A percentile compares a stretch with the other conserved stretches of the same genome.
Conservation (phyloP, 1,140 invertebrate genomes). For the Psix sp. region DNA sequence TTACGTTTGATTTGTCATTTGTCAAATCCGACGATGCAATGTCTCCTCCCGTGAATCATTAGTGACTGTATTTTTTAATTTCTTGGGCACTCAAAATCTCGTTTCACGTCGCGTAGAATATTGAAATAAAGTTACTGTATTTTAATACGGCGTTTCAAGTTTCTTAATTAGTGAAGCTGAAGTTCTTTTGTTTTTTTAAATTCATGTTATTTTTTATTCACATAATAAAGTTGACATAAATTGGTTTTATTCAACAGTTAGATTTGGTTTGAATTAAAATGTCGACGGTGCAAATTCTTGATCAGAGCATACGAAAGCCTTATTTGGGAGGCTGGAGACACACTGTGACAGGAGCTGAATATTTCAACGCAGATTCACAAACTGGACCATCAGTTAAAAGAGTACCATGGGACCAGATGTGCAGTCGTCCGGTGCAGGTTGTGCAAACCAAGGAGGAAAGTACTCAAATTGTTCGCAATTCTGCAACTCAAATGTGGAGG, state of each 20-base stretch:
- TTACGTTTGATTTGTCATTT: neutral
- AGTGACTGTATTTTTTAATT: slow-evolving; percentile 39
- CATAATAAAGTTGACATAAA: too few species aligned
- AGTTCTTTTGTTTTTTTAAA: slow-evolving; percentile 23
- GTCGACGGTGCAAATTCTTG: slow-evolving; percentile 76
- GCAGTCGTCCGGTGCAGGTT: slow-evolving; percentile 76
- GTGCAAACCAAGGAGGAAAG: slow-evolving; percentile 57
- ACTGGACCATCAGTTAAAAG: slow-evolving; percentile 79
- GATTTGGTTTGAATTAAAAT: slow-evolving; percentile 9
- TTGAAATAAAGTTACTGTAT: slow-evolving; percentile 51
- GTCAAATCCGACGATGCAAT: slow-evolving; percentile 38
- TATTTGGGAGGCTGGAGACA: slow-evolving; percentile 81
- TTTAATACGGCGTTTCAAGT: slow-evolving; percentile 32
- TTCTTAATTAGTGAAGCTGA: neutral
- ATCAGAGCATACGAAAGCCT: slow-evolving; percentile 79
- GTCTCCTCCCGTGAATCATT: slow-evolving; percentile 29
- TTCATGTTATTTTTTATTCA: slow-evolving; percentile 2
- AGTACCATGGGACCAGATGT: slow-evolving; percentile 75
- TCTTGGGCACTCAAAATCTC: slow-evolving; percentile 26
- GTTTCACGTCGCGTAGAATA: slow-evolving; percentile 28
- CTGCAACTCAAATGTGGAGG: slow-evolving; percentile 72
- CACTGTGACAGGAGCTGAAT: slow-evolving; percentile 77
- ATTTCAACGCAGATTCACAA: slow-evolving; percentile 82
- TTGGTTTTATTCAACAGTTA: neutral
- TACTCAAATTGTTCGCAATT: slow-evolving; percentile 60